phyloP scores from a whole-genome alignment of 1,140 invertebrate genomes.

The Teleogryllus occipitalis region DNA sequence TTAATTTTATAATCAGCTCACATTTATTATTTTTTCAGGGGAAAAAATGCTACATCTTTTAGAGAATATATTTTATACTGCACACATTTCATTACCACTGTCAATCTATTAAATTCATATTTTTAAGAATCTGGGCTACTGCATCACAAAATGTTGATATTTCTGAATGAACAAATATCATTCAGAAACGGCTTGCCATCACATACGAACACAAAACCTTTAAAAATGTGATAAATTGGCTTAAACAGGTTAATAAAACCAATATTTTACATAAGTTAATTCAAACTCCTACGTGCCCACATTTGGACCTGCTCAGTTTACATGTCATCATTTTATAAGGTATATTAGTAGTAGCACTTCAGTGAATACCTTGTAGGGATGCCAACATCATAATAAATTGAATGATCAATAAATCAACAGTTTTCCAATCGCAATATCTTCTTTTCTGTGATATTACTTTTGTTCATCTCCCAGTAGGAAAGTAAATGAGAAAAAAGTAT shows the following conservation, averaged over 20 bases:
- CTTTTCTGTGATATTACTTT: background rate
- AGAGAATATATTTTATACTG: no score
- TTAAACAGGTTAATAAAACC: background rate
- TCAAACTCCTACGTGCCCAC: background rate
- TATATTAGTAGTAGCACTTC: background rate
- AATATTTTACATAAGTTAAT: conserved; percentile 2
- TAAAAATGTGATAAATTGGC: background rate
- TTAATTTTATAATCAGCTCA: no score
- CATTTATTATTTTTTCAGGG: no score
- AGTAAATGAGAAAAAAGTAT: no score
- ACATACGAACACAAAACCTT: background rate
- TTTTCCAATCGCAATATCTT: background rate
- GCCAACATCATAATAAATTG: background rate
- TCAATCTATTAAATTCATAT: no score
- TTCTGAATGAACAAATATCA: background rate
- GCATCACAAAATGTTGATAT: background rate
- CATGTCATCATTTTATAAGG: background rate
- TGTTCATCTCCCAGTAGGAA: no score
- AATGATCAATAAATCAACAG: background rate
- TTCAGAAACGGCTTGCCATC: background rate
- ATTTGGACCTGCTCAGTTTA: background rate
- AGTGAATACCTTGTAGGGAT: background rate
- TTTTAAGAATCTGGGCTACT: no score
- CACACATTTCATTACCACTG: no score
- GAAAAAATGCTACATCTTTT: no score